phyloP scores from a whole-genome alignment of 1,140 invertebrate species.

The Chrysomallon squamiferum region DNA sequence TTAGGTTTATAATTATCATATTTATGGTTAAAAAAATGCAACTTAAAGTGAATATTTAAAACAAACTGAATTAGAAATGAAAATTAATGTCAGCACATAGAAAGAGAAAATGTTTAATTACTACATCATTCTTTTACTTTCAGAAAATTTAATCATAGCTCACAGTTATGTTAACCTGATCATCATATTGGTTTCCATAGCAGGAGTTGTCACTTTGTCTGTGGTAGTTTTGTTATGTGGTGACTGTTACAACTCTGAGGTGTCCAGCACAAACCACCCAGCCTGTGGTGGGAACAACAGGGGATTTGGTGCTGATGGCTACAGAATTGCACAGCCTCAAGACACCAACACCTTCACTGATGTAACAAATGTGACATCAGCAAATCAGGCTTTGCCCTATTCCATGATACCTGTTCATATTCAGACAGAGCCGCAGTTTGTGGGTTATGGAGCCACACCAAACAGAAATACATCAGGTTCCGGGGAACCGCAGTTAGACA shows the following conservation, averaged over 20 bases:
- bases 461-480: background rate
- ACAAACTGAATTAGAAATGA: no score
- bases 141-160: no score
- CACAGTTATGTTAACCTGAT: no score
- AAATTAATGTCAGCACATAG: no score
- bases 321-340: background rate
- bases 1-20: no score
- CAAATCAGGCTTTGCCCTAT: slow-evolving; percentile 8
- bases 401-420: slow-evolving; percentile 5
- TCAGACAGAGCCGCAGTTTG: slow-evolving; percentile 13
- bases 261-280: slow-evolving; percentile 22
- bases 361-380: background rate
- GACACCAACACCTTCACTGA: background rate
- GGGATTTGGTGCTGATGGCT: slow-evolving; percentile 12
- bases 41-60: no score
- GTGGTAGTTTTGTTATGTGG: slow-evolving; percentile 11
- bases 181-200: background rate
- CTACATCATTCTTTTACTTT: no score
- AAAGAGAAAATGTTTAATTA: no score
- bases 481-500: background rate
- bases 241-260: slow-evolving; percentile 31
- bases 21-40: no score
- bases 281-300: slow-evolving; percentile 15
- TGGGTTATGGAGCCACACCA: slow-evolving; percentile 5
- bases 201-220: background rate